These are phyloP conservation scores for Aphaenogaster floridana DNA, from an alignment of 1,140 invertebrate species.

Conservation along the genomic window DNA sequence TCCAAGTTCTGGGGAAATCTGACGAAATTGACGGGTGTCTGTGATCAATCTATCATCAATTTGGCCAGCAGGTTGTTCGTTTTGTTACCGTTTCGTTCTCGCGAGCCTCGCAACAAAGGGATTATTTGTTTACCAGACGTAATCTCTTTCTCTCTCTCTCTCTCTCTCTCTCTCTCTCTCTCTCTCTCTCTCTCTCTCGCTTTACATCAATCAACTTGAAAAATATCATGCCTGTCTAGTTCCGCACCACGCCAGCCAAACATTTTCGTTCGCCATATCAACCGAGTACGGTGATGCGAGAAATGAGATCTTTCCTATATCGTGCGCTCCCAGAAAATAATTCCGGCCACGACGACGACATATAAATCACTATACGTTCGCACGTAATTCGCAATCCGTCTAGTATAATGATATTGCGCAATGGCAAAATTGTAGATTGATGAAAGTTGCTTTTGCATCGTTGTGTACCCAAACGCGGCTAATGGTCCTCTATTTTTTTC, in stretches of 20 bases:
- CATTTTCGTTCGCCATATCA: constrained; percentile 30
- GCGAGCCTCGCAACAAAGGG: constrained; percentile 4
- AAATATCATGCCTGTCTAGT: constrained; percentile 36
- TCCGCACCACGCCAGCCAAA: neutral
- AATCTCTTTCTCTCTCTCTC: neutral
- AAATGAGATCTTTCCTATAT: constrained; percentile 38
- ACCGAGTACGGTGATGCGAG: constrained; percentile 29
- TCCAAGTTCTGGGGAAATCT: neutral
- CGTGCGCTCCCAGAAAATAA: neutral
- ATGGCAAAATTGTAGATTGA: neutral
- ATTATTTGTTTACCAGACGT: constrained; percentile 2
- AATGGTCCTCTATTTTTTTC: constrained; percentile 16
- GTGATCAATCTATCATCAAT: constrained; percentile 14
- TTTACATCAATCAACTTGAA: constrained; percentile 56
- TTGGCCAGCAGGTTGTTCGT: neutral
- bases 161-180: neutral
- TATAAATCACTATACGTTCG: constrained; percentile 58
- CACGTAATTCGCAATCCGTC: constrained; percentile 45
- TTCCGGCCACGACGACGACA: neutral
- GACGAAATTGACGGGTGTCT: neutral
- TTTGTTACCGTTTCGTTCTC: neutral
- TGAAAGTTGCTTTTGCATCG: neutral
- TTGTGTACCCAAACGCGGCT: constrained; percentile 4
- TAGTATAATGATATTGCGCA: constrained; percentile 42
- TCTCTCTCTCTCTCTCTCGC: neutral